Conservation (phyloP, 2,888 invertebrate genomes). For the Hedya salicella region DNA sequence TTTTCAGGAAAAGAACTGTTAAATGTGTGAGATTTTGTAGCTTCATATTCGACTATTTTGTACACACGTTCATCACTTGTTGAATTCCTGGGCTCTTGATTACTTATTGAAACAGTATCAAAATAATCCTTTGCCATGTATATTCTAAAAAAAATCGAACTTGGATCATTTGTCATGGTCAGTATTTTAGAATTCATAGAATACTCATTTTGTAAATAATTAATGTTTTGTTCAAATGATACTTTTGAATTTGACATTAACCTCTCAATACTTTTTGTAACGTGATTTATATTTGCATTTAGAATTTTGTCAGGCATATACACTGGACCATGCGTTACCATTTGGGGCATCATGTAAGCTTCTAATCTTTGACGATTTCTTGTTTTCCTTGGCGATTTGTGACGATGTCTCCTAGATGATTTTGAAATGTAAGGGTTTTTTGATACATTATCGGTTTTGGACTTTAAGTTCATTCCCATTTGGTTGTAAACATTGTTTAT, state of each 20-base stretch:
- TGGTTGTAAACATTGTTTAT: constrained; percentile 68
- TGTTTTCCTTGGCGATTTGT: constrained; percentile 54
- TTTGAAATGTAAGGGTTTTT: constrained; percentile 44
- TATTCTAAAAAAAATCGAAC: constrained; percentile 65
- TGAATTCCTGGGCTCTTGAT: constrained; percentile 50
- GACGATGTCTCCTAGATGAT: constrained; percentile 49
- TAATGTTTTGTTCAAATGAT: background rate
- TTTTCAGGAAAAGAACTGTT: too few relatives aligned
- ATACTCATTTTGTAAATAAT: background rate
- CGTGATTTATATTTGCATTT: constrained; percentile 43
- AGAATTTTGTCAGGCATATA: constrained; percentile 46
- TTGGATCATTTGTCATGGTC: background rate
- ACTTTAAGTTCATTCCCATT: constrained; percentile 58
- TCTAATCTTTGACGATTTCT: constrained; percentile 64
- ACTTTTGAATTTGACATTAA: constrained; percentile 52
- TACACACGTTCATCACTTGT: constrained; percentile 72
- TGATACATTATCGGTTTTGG: constrained; percentile 62
- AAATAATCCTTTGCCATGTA: constrained; percentile 73
- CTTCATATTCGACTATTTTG: constrained; percentile 74
- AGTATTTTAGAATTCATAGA: background rate
- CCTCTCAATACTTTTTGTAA: constrained; percentile 55
- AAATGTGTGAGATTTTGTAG: constrained; percentile 54
- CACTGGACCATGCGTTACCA: constrained; percentile 52
- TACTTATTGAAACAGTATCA: constrained; percentile 56
- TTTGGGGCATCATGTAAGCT: constrained; percentile 74